Evolutionary conservation across 2,888 invertebrate species (phyloP), one percentile per base, ranked within the genome.

Genomic region (Cactoblastis cactorum): DNA sequence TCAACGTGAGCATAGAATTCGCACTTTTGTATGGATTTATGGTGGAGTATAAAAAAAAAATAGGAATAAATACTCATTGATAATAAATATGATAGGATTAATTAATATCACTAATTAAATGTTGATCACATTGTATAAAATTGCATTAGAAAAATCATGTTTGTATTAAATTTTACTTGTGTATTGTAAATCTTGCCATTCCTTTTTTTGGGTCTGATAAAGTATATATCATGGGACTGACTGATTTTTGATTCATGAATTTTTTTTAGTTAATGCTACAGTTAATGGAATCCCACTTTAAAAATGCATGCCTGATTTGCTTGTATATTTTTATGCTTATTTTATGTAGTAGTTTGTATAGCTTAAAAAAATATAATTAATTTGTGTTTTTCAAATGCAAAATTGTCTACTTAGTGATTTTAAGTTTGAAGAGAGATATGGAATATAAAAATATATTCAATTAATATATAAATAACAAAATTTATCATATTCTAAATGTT

Each of bases 131-230:
- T 22, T 4, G 5, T 22, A 4, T 3, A 4, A 22, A 3, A 22
- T 22, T 22, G 3, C 22, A 22, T 22, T 22, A 22, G 22, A 22
- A n/a, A n/a, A n/a, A n/a, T n/a, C n/a, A n/a, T n/a, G n/a, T n/a
- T n/a, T n/a, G n/a, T n/a, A n/a, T n/a, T n/a, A 22, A 28, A 28
- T 28, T 9, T 9, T 6, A 28, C 3, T 52, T 43, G 43, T 54
- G 47, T 49, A 48, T 49, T 57, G 56, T n/a, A n/a, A 48, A 57
- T 71, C 70, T 72, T 73, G 73, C 71, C 73, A 69, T 68, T 66
- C 59, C 66, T 60, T 11, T 48, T 5, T 24, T 24, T 37, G 37
- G 52, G 35, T 56, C 24, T 37, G 47, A 37, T 37, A 15, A 24
- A 24, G 24, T 12, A 17, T 28, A 15, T 24, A 17, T 35, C 15